Percentiles rank a stretch among this genome's conserved stretches.
Conservation (phyloP, 2,888 invertebrate genomes). For the Lasius platythorax region DNA sequence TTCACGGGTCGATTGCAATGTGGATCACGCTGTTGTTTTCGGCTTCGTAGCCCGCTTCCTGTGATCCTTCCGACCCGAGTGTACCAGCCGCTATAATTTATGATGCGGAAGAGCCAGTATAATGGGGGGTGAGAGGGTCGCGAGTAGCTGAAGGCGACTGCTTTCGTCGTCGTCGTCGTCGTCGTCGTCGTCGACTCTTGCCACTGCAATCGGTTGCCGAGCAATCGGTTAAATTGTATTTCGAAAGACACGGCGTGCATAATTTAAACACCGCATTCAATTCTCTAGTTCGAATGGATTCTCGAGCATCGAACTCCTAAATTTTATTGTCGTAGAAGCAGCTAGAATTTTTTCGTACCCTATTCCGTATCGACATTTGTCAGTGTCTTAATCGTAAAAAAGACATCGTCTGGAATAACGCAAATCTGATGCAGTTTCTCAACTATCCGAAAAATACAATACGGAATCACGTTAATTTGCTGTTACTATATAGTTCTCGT, state of each 20-base stretch:
- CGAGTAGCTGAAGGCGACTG: slow-evolving; percentile 18
- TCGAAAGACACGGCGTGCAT: slow-evolving; percentile 27
- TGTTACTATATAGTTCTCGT: not conserved
- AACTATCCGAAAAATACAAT: not conserved
- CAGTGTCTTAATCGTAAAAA: slow-evolving; percentile 6
- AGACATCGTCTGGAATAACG: not conserved
- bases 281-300: slow-evolving; percentile 7
- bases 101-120: slow-evolving; percentile 43
- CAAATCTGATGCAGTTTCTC: not conserved
- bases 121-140: not conserved
- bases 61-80: slow-evolving; percentile 35
- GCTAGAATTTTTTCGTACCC: not conserved
- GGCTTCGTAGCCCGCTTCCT: slow-evolving; percentile 49
- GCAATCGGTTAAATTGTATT: slow-evolving; percentile 52
- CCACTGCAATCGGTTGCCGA: slow-evolving; percentile 21
- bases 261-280: slow-evolving; percentile 44
- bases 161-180: slow-evolving; percentile 41
- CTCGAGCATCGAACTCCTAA: not conserved
- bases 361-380: not conserved
- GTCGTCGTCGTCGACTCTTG: slow-evolving; percentile 29
- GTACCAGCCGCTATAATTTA: slow-evolving; percentile 51
- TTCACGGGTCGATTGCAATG: slow-evolving; percentile 59
- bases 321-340: not conserved
- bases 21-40: slow-evolving; percentile 58
- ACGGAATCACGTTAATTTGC: not conserved